Evolutionary conservation across 2,888 invertebrate genomes (phyloP).

Genomic region (Volucella bombylans): DNA sequence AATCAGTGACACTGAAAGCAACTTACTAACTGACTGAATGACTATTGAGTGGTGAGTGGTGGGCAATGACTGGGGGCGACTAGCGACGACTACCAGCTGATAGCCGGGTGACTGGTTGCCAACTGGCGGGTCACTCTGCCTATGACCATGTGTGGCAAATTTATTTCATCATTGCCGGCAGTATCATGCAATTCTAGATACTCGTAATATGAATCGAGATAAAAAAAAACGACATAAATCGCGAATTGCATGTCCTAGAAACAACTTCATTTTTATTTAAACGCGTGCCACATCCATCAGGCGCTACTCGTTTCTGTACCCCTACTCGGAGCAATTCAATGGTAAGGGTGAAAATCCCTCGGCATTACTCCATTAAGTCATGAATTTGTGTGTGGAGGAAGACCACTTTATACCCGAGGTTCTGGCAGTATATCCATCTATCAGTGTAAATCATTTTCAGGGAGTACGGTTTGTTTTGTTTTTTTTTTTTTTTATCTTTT

Average conservation of each 20-base stretch:
- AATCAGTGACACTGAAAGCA: slow-evolving; percentile 3
- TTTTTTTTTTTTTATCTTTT: too few species aligned
- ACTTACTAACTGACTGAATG: slow-evolving; percentile 8
- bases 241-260: neutral
- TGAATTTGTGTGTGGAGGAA: slow-evolving; percentile 20
- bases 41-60: too few species aligned
- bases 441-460: slow-evolving; percentile 31
- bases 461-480: neutral
- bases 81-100: too few species aligned
- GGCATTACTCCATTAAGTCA: slow-evolving; percentile 47
- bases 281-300: slow-evolving; percentile 8
- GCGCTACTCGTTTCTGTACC: neutral
- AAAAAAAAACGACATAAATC: slow-evolving; percentile 28
- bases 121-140: neutral
- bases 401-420: slow-evolving; percentile 1
- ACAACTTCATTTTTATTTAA: slow-evolving; percentile 33
- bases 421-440: slow-evolving; percentile 10
- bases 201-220: neutral
- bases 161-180: neutral
- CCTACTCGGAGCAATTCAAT: neutral
- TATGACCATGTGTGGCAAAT: slow-evolving; percentile 4
- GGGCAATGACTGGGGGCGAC: neutral
- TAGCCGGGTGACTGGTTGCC: neutral
- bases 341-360: slow-evolving; percentile 30
- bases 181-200: slow-evolving; percentile 21